Percentiles rank a stretch among this genome's conserved stretches.
Conservation (phyloP, 2,888 invertebrate genomes). For the Leptinotarsa juncta region DNA sequence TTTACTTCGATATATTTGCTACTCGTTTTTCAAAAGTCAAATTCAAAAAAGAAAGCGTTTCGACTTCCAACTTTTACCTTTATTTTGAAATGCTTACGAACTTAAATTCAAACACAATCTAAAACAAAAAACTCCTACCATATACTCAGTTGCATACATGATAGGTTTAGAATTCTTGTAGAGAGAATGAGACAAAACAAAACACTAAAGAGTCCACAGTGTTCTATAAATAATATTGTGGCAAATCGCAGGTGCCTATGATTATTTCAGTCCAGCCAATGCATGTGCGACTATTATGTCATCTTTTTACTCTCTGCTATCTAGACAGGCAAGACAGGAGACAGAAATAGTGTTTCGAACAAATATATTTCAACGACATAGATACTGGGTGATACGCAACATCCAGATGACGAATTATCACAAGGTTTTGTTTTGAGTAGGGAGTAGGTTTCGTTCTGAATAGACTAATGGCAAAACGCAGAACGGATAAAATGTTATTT, state of each 20-base stretch:
- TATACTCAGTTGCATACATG: conserved; percentile 28
- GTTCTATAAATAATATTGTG: conserved; percentile 46
- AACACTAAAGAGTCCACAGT: conserved; percentile 33
- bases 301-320: conserved; percentile 48
- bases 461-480: neutral
- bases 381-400: conserved; percentile 13
- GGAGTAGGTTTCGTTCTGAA: neutral
- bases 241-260: conserved; percentile 49
- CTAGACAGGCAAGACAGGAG: conserved; percentile 47
- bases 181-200: conserved; percentile 33
- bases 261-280: conserved; percentile 43
- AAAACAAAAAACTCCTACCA: conserved; percentile 21
- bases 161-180: conserved; percentile 37
- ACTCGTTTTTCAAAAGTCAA: no score
- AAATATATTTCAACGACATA: conserved; percentile 28
- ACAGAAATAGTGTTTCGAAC: conserved; percentile 45
- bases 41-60: no score
- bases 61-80: no score
- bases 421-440: neutral
- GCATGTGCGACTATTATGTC: conserved; percentile 55
- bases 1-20: no score
- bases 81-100: no score
- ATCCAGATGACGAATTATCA: conserved; percentile 1
- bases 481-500: neutral
- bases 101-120: neutral